Evolutionary conservation across 2,113 vertebrate genomes (phyloP), one percentile per base, ranked within the genome.

Genomic region (Ammodytes marinus): DNA sequence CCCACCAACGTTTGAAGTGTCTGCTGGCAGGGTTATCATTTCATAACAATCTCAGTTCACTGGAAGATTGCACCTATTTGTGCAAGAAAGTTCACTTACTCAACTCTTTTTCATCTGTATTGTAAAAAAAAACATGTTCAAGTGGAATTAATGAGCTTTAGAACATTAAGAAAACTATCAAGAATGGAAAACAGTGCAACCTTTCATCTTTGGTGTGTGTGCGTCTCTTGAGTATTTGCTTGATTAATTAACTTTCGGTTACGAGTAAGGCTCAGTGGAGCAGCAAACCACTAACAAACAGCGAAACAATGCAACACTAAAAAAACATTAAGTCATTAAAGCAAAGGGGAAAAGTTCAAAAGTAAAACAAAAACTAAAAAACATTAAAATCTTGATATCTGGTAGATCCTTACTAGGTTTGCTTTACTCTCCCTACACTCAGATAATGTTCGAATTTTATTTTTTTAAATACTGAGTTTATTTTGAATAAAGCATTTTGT

Each of bases 61-160:
- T 59, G 58, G 17, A 63, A 80, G 55, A 43, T n/a, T 37, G 5
- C 1, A 27, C 42, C 58, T 54, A 42, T 66, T 63, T 55, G 45
- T 37, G 13, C 17, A 47, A 42, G 49, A 46, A 82, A 4, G 1
- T 4, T 12, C 14, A 27, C 13, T 2, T 46, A 58, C 79, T 64
- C 69, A 40, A 58, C 79, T 64, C 69, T 4, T 43, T 53, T 67
- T 40, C 46, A 61, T 78, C 12, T 78, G 69, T 63, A 55, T 6
- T 39, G 9, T 39, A 40, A 13, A 52, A 74, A 50, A 74, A 50
- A 69, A 57, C 1, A 14, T 40, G 39, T 2, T 19, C 4, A 19
- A 47, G 13, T 13, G 8, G 7, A 69, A 19, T 57, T 9, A 15
- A 6, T 63, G 15, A 12, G 13, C 4, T 12, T 43, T 42, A 53